Percentiles rank a stretch among this genome's conserved stretches.
phyloP scores from a whole-genome alignment of 2,797 vertebrate species.

The Tolypeutes matacus region DNA sequence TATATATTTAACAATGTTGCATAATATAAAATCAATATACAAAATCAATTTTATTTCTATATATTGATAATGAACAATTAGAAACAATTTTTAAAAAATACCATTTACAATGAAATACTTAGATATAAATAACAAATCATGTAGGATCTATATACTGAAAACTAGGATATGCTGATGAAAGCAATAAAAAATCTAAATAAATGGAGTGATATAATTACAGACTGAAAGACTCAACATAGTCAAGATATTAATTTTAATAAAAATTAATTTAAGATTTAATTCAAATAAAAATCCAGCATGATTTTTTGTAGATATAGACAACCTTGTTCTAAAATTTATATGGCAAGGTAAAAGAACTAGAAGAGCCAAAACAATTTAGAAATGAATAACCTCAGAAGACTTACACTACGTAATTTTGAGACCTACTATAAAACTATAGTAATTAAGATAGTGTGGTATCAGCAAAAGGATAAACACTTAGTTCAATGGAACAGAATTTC shows the following conservation, averaged over 20 bases:
- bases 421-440: not conserved
- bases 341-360: not conserved
- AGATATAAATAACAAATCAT: constrained; percentile 1
- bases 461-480: not conserved
- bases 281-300: not conserved
- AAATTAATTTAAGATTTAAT: too few species aligned
- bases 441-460: not conserved
- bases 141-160: not conserved
- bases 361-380: not conserved
- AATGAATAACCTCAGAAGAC: not conserved
- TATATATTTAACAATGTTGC: not conserved
- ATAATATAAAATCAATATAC: not conserved
- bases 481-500: not conserved
- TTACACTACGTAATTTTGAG: not conserved
- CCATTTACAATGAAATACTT: not conserved
- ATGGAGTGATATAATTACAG: not conserved
- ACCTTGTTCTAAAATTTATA: not conserved
- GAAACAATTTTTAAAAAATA: not conserved
- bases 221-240: not conserved
- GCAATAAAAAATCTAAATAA: not conserved
- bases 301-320: not conserved
- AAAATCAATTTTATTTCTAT: constrained; percentile 17
- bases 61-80: not conserved
- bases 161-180: constrained; percentile 44
- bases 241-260: constrained; percentile 22